Base-by-base conservation (phyloP, 2,888 invertebrate species). In the Drosophila flavopinicola region DNA sequence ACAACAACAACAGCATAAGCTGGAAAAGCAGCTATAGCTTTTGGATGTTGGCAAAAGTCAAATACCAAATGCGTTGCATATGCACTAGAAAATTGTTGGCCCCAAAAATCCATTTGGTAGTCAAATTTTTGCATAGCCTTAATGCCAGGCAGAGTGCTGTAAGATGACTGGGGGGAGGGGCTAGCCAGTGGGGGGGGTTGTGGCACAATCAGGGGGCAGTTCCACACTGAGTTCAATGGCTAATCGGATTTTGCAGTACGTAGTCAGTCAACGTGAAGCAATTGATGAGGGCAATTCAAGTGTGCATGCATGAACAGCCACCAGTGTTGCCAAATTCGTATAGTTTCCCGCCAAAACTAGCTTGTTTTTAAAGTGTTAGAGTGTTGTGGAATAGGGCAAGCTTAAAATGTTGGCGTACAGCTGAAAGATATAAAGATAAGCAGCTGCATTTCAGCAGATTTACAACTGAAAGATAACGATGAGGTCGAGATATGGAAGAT, bases 231-330 rank as follows among this genome's bases (percentile, higher is more conserved):
- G 85, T 66, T 72, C 79, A 56, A 68, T 66, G 73, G 73, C 73
- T 83, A 85, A 83, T 82, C 80, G 83, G 79, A 83, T 83, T 85
- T 78, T 30, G 73, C 65, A 70, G 75, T 72, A 65, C 65, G 80
- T 57, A 85, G 66, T 83, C 79, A 82, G 79, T 82, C 78, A 78
- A 78, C 79, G 73, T 83, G 76, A 85, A 75, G 73, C 80, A 78
- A 82, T 82, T 83, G 85, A 85, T 85, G 85, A 75, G 76, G 76
- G 63, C 66, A 85, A 82, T 82, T 85, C 76, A 66, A 85, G 79
- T 75, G 85, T 70, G 68, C 68, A 75, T 82, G 70, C 66, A 85
- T 75, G 75, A 61, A 70, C 49, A 64, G 51, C 17, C 24, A 17
- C 6, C 30, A 44, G 44, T 30, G 30, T 44, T 44, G 44, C 11